Conservation (phyloP, 2,113 vertebrate species). For the Centropristis striata region DNA sequence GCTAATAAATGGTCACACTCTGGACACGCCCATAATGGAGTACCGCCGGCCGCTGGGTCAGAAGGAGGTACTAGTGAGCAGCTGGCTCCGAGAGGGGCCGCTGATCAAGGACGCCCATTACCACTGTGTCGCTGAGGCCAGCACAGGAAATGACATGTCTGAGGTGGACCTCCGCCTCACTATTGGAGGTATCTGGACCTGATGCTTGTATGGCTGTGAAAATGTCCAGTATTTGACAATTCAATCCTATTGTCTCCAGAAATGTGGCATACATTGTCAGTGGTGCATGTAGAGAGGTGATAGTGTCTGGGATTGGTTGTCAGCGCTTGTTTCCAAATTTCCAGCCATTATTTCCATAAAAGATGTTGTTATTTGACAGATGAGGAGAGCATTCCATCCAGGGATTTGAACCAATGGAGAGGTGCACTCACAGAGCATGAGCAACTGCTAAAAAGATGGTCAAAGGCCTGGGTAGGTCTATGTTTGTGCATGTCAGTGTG, state of each 20-base stretch:
- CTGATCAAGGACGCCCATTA: conserved; percentile 87
- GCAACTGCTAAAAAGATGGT: conserved; percentile 91
- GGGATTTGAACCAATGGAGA: conserved; percentile 90
- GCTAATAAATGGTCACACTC: conserved; percentile 87
- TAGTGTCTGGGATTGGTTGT: background rate
- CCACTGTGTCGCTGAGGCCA: conserved; percentile 87
- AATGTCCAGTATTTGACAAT: background rate
- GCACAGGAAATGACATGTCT: conserved; percentile 82
- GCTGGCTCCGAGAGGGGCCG: conserved; percentile 89
- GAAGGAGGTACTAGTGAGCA: conserved; percentile 87
- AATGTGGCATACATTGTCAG: background rate
- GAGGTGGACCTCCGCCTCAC: conserved; percentile 83
- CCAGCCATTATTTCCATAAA: conserved; percentile 1
- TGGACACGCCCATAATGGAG: conserved; percentile 82
- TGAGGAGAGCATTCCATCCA: conserved; percentile 79
- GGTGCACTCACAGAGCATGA: conserved; percentile 87
- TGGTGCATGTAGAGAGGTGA: background rate
- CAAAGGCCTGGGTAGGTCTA: conserved; percentile 89
- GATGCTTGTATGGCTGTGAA: conserved; percentile 15
- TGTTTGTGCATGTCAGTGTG: background rate
- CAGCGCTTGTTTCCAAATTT: no score
- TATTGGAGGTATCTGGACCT: conserved; percentile 77
- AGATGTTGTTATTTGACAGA: conserved; percentile 83
- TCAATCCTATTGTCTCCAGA: background rate
- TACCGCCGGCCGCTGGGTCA: conserved; percentile 81